Evolutionary conservation across 2,888 invertebrate species (phyloP), one percentile per base, ranked within the genome.

Genomic region (Trimorus sp.): DNA sequence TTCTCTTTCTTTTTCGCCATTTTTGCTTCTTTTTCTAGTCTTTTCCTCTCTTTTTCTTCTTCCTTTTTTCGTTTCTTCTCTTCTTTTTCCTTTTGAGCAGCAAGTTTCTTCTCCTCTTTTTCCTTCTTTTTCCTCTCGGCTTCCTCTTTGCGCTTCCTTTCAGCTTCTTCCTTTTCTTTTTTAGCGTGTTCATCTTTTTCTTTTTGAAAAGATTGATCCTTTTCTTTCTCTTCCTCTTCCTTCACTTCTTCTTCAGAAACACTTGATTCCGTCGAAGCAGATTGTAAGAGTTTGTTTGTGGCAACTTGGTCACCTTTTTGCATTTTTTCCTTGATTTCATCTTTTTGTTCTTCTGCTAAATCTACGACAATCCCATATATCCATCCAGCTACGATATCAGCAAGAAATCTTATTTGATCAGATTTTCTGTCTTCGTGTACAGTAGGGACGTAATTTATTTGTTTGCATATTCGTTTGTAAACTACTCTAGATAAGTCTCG

Each of bases 311-410:
- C 14, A 8, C 16, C 37, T 7, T 62, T 36, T 11, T 26, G 7
- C 0, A 6, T 42, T 15, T 15, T 58, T 49, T 48, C 59, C 36
- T 15, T 36, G 0, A 74, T 2, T 14, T 78, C 65, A 3, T 88
- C 75, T 56, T 78, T 84, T 38, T 85, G 84, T 0, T 66, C 75
- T 16, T 88, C 84, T 4, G 89, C 88, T 0, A 90, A 87, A 48
- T 91, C 88, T 1, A 86, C 66, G 3, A 91, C 56, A 1, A 91
- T 84, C 0, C 89, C 91, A 5, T 88, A 73, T 26, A 91, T 87
- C 91, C 91, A 91, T 37, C 88, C 88, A 8, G 89, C 89, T 26
- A 91, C 82, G 0, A 88, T 51, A 16, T 91, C 89, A 3, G 91
- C 87, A 3, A 91, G 80, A 37, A 90, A 84, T 12, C 85, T 85